phyloP scores from a whole-genome alignment of 2,888 invertebrate genomes.

The Formica aserva region DNA sequence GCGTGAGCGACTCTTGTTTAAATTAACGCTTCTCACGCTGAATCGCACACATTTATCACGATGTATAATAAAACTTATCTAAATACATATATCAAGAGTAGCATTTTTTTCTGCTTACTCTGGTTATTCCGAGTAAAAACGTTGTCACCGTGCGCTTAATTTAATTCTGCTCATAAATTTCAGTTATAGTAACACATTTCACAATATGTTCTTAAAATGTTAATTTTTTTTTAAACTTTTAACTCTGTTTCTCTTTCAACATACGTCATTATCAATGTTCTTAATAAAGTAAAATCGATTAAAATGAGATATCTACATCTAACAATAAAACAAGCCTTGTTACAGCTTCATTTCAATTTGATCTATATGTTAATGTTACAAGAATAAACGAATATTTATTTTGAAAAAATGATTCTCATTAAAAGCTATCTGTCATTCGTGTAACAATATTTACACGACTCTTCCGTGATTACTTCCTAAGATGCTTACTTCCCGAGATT shows the following conservation, averaged over 20 bases:
- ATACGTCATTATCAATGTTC: not conserved
- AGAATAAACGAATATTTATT: not conserved
- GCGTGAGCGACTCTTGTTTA: constrained; percentile 30
- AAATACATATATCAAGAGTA: not conserved
- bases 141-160: not conserved
- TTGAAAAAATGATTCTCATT: not conserved
- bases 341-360: not conserved
- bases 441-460: constrained; percentile 9
- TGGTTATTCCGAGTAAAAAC: not conserved
- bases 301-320: not conserved
- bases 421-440: constrained; percentile 5
- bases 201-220: not conserved
- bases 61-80: constrained; percentile 38
- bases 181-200: not conserved
- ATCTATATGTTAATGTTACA: not conserved
- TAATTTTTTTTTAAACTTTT: not conserved
- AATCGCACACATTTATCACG: not conserved
- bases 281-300: not conserved
- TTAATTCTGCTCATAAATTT: constrained; percentile 7
- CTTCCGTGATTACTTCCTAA: constrained; percentile 34
- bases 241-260: not conserved
- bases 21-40: constrained; percentile 34
- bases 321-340: not conserved
- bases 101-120: not conserved
- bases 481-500: not conserved